These are phyloP conservation scores for Polyploca ridens DNA, from an alignment of 2,888 invertebrate genomes.

Conservation along the genomic window DNA sequence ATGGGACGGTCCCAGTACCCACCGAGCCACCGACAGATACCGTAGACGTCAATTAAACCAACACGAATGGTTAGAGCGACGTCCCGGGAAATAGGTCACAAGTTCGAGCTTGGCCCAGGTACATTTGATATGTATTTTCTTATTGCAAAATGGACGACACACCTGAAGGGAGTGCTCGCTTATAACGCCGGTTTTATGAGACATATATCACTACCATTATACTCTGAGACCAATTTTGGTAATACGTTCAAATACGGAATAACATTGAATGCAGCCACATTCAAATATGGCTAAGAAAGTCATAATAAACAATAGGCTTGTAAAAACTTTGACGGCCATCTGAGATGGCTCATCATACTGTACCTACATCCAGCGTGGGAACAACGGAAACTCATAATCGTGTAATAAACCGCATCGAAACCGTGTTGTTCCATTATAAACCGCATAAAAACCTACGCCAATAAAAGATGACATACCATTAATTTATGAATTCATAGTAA, in stretches of 20 bases:
- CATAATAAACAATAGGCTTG: neutral
- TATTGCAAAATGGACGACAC: slow-evolving; percentile 6
- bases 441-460: slow-evolving; percentile 33
- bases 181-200: neutral
- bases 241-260: neutral
- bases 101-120: slow-evolving; percentile 19
- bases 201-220: neutral
- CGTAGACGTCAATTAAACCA: slow-evolving; percentile 30
- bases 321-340: neutral
- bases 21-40: slow-evolving; percentile 17
- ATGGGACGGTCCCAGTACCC: slow-evolving; percentile 3
- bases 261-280: neutral
- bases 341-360: neutral
- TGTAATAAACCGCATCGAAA: slow-evolving; percentile 47
- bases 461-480: slow-evolving; percentile 18
- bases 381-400: slow-evolving; percentile 55
- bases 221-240: neutral
- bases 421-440: slow-evolving; percentile 28
- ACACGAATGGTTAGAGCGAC: slow-evolving; percentile 26
- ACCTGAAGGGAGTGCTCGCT: neutral
- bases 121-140: neutral
- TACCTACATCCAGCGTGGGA: slow-evolving; percentile 30
- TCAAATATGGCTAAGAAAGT: neutral
- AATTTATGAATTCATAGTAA: slow-evolving; percentile 15
- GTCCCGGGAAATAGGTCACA: slow-evolving; percentile 37